These are phyloP conservation scores for Urocitellus parryii DNA, from an alignment of 2,113 vertebrate genomes.

Conservation along the genomic window DNA sequence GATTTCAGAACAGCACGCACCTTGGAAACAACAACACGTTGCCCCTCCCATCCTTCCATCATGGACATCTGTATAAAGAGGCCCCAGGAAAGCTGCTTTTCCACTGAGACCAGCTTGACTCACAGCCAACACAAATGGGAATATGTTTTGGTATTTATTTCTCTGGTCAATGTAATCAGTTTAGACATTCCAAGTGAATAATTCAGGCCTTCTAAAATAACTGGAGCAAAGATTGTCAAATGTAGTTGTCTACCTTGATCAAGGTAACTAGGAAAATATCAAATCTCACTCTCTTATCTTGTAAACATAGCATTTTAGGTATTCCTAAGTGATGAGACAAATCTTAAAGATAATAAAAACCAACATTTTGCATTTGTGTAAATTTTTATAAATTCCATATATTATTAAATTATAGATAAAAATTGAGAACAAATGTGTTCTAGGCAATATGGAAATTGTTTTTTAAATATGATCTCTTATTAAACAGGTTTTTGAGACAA, in stretches of 20 bases:
- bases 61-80: background rate
- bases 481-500: background rate
- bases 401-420: background rate
- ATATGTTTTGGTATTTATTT: background rate
- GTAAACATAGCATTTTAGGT: background rate
- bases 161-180: constrained; percentile 6
- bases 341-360: constrained; percentile 46
- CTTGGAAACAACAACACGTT: background rate
- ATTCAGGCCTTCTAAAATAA: constrained; percentile 57
- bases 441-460: background rate
- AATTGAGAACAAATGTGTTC: background rate
- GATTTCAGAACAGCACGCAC: background rate
- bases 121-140: background rate
- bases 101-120: background rate
- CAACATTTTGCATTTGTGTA: background rate
- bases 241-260: constrained; percentile 12
- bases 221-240: background rate
- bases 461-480: background rate
- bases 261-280: constrained; percentile 33
- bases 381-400: constrained; percentile 51
- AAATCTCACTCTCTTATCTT: background rate
- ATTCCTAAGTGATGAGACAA: background rate
- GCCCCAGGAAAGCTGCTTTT: background rate
- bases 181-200: constrained; percentile 63
- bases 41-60: no score